phyloP scores from a whole-genome alignment of 2,888 invertebrate genomes.

The Hylaea fasciaria region DNA sequence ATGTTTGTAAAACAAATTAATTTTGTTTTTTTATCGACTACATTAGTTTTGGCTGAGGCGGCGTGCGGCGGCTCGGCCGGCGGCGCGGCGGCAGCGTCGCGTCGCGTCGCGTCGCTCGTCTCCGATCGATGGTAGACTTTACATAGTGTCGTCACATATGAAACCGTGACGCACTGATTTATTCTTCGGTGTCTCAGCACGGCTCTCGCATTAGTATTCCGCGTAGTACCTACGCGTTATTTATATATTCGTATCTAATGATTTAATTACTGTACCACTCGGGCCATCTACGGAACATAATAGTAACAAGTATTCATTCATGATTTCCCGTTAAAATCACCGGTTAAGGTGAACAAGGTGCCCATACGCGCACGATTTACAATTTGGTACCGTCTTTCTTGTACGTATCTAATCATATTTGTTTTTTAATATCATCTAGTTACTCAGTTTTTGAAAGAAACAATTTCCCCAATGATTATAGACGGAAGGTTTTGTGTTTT shows the following conservation, averaged over 20 bases:
- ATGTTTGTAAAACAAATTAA: neutral
- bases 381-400: constrained; percentile 11
- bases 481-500: too few relatives aligned
- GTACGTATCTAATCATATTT: neutral
- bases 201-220: constrained; percentile 47
- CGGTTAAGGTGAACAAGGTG: constrained; percentile 23
- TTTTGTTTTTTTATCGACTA: too few relatives aligned
- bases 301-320: constrained; percentile 37
- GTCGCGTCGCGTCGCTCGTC: too few relatives aligned
- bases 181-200: constrained; percentile 40
- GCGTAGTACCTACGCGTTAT: constrained; percentile 39
- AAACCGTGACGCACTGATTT: constrained; percentile 48
- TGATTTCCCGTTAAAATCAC: constrained; percentile 37
- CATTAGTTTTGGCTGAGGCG: too few relatives aligned
- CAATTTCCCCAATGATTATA: too few relatives aligned
- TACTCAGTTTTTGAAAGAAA: too few relatives aligned
- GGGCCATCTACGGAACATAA: constrained; percentile 31
- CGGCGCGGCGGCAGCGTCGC: too few relatives aligned
- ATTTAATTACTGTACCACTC: constrained; percentile 52
- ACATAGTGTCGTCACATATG: constrained; percentile 46
- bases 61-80: too few relatives aligned
- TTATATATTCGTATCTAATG: constrained; percentile 42
- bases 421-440: too few relatives aligned
- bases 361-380: constrained; percentile 14
- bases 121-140: constrained; percentile 33